Base-by-base conservation (phyloP, 2,888 invertebrate species). In the Scaptomyza tumidula region DNA sequence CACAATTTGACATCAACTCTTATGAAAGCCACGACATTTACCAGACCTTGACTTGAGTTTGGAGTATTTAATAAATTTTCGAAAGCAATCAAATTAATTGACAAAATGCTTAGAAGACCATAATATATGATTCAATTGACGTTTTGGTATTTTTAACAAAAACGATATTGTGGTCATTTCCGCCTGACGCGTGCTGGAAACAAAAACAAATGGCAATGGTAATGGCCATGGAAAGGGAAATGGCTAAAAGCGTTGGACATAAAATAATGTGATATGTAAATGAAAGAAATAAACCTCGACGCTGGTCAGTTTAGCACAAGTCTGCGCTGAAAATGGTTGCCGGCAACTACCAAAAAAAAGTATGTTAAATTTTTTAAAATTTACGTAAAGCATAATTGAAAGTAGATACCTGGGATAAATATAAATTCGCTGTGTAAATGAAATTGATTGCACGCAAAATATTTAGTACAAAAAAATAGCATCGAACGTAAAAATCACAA, bases 301-400 rank as follows among this genome's bases (percentile, higher is more conserved):
- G 44, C 31, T 50, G 69, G 71, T 81, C 86, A 88, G 84, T 84
- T 83, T 54, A 75, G 75, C 78, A 67, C 58, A 79, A 82, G 71
- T 74, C 77, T 57, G 86, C 86, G 49, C 63, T 71, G 88, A 66
- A 79, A 80, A 88, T 88, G 88, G 84, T 79, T 83, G 80, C 88
- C 80, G 80, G 69, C 74, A 50, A 67, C 61, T 69, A 29, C 54
- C 70, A 67, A 54, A 86, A 69, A 82, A 85, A 86, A 78, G 83
- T 86, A 88, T 67, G 88, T 87, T 60, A 56, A 62, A 53, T 72
- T 33, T 43, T 43, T 48, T 48, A 10, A 16, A 49, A 27, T 13
- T 13, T 27, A 44, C 19, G 9, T 6, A 29, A 60, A 53, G 52
- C 44, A 59, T 53, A 70, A 65, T 71, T 73, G 6, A 33, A 19